Conservation (phyloP, 1,140 invertebrate species). For the Euura saliciscinereae region DNA sequence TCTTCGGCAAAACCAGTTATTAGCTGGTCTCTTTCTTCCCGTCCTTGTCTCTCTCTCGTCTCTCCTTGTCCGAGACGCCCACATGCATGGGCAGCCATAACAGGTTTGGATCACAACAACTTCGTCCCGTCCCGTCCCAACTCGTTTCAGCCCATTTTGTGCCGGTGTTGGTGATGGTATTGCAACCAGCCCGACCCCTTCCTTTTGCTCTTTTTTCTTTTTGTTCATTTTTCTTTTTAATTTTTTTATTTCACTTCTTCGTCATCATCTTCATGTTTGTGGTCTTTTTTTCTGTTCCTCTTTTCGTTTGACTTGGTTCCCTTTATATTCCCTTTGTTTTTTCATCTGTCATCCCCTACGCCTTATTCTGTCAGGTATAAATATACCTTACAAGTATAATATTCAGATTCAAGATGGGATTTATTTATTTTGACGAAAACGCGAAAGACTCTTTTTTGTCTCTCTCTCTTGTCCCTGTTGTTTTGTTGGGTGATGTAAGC, state of each 20-base stretch:
- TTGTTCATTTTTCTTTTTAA: background rate
- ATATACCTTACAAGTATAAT: background rate
- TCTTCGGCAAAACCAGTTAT: slow-evolving; percentile 5
- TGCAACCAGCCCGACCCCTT: background rate
- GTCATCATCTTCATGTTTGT: background rate
- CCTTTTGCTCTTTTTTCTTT: background rate
- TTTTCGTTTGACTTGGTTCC: slow-evolving; percentile 2
- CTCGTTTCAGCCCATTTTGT: background rate
- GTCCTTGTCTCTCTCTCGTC: background rate
- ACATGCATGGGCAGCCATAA: slow-evolving; percentile 4
- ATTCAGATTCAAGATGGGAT: background rate
- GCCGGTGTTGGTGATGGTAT: slow-evolving; percentile 3
- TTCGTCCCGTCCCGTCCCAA: background rate
- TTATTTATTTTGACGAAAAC: background rate
- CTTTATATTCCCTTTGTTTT: background rate
- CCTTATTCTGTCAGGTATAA: background rate
- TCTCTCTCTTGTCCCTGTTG: background rate
- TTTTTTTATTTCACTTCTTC: background rate
- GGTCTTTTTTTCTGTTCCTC: background rate
- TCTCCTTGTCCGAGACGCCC: slow-evolving; percentile 2
- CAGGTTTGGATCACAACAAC: slow-evolving; percentile 7
- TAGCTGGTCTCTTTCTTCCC: slow-evolving; percentile 2
- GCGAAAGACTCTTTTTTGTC: background rate
- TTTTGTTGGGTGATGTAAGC: slow-evolving; percentile 1
- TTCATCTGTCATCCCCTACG: background rate